Evolutionary conservation across 2,797 vertebrate genomes (phyloP).

Genomic region (Melanotaenia maccullochi): DNA sequence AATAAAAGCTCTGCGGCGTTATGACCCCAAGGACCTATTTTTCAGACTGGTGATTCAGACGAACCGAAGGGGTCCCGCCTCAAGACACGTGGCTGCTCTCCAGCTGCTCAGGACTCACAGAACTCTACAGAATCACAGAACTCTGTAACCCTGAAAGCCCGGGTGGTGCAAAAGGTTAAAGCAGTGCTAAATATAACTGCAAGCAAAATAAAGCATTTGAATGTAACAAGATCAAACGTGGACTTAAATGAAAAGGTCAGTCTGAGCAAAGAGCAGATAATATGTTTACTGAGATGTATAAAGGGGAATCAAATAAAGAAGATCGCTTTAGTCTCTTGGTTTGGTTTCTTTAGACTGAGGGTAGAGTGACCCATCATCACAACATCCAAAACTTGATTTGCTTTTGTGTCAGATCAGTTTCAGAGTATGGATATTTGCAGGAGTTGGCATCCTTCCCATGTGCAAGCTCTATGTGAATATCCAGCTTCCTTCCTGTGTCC

Average conservation of each 20-base stretch:
- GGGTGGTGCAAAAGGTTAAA: slow-evolving; percentile 11
- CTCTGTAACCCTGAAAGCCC: slow-evolving; percentile 14
- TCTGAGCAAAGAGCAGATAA: not conserved
- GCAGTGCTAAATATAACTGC: slow-evolving; percentile 11
- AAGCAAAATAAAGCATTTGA: slow-evolving; percentile 8
- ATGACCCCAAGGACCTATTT: slow-evolving; percentile 27
- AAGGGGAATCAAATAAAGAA: not conserved
- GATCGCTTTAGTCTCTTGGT: not conserved
- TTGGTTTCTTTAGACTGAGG: too few relatives aligned
- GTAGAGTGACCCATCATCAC: not conserved
- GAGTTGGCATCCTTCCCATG: too few relatives aligned
- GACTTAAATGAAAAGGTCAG: not conserved
- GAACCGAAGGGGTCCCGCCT: slow-evolving; percentile 4
- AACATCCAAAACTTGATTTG: not conserved
- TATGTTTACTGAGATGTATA: not conserved
- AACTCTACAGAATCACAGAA: slow-evolving; percentile 5
- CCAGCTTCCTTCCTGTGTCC: too few relatives aligned
- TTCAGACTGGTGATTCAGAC: slow-evolving; percentile 16
- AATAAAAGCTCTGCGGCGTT: slow-evolving; percentile 19
- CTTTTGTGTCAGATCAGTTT: not conserved
- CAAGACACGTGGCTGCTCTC: slow-evolving; percentile 13
- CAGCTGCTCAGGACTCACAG: slow-evolving; percentile 21
- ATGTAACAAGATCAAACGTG: not conserved
- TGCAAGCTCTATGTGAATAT: too few relatives aligned
- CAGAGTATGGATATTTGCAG: too few relatives aligned